Base-by-base conservation (phyloP, 2,888 invertebrate genomes). In the Mimas tiliae region DNA sequence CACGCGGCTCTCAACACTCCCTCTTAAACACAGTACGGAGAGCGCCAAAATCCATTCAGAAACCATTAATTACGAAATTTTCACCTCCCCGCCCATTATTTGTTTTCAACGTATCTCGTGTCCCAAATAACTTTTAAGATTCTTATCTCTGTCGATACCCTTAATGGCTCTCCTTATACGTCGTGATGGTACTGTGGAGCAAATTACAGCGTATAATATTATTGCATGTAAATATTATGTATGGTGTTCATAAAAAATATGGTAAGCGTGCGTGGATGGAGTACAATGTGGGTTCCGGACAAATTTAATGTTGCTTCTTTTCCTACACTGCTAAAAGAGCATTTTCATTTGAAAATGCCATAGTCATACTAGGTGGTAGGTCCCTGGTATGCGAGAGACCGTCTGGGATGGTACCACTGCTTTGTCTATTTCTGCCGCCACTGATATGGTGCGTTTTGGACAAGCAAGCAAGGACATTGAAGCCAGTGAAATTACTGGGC, bases 121-220 rank as follows among this genome's bases (percentile, higher is more conserved):
- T 77, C 75, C 76, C 70, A 77, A 76, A 77, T 76, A 79, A 72
- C 69, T 75, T 72, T 74, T 68, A 72, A 72, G 83, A 88, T 88
- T 83, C 77, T 87, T 86, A 89, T 88, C 89, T 77, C 75, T 71
- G 70, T 76, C 77, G 81, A 86, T 86, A 80, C 79, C 71, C 74
- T 81, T 88, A 88, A 88, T 85, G 81, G 82, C 69, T 68, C 62
- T 67, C 88, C 88, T 80, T 88, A 84, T 88, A 84, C 69, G 84
- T 74, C 70, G 67, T 72, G 77, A 79, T 80, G 81, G 72, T 78
- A 76, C 62, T n/a, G 19, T 1, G 11, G 34, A 27, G 27, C 38
- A 58, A 42, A 58, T 50, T 62, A 62, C 34, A 34, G 45, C 16
- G 34, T 62, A 55, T 58, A 27, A 27, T 27, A 4, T 27, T 27